Conservation (phyloP, 2,113 vertebrate genomes). For the Pogonocichla stellata region DNA sequence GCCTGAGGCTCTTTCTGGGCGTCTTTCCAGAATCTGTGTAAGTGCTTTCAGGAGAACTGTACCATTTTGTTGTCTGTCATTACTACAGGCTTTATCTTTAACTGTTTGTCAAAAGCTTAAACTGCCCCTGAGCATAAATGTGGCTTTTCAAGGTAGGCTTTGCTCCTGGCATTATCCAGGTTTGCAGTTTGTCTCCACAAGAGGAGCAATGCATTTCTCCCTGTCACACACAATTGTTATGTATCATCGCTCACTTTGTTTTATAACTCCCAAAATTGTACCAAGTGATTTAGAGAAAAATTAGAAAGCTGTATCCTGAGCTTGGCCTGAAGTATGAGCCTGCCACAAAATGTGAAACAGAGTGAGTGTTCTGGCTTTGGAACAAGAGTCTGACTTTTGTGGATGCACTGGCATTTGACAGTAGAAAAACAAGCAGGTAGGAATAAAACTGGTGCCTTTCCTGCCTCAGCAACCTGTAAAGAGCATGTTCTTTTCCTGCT, state of each 20-base stretch:
- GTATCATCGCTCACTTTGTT: neutral
- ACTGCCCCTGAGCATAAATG: neutral
- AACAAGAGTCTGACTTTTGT: neutral
- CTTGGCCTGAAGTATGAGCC: neutral
- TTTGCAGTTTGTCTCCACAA: neutral
- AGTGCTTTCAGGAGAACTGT: constrained; percentile 19
- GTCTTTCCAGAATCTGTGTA: constrained; percentile 7
- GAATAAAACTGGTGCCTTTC: neutral
- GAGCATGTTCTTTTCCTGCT: neutral
- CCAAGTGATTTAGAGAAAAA: constrained; percentile 29
- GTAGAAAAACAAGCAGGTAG: neutral
- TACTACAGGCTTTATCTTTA: constrained; percentile 26
- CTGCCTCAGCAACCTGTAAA: neutral
- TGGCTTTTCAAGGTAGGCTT: neutral
- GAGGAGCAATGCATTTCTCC: neutral
- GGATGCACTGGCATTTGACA: neutral
- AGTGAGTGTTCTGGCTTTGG: neutral
- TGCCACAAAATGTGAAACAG: neutral
- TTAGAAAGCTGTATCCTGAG: neutral
- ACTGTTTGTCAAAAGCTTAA: constrained; percentile 30
- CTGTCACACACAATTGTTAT: neutral
- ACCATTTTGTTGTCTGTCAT: constrained; percentile 28
- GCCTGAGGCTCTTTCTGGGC: neutral
- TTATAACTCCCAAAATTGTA: neutral
- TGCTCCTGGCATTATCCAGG: neutral